Evolutionary conservation across 92 coral and sea anemone genomes (phyloP).

Genomic region (Virgularia gustaviana): DNA sequence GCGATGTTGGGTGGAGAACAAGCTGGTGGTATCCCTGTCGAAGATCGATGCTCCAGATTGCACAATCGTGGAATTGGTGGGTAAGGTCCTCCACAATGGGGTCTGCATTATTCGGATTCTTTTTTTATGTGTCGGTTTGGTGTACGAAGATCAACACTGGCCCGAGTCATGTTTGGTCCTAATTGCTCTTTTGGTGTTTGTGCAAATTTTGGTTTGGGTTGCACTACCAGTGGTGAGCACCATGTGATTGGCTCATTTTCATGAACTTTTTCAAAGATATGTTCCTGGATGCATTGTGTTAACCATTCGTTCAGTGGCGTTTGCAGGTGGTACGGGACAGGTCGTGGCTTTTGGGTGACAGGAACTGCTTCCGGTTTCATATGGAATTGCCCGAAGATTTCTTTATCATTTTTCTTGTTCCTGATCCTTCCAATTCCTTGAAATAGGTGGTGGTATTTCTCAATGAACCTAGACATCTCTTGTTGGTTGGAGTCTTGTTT

Average conservation of each 20-base stretch:
- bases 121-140: conserved; percentile 48
- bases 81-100: conserved; percentile 36
- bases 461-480: conserved; percentile 10
- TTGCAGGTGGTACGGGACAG: conserved; percentile 52
- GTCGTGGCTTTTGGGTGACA: conserved; percentile 53
- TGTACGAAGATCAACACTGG: conserved; percentile 47
- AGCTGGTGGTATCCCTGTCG: conserved; percentile 58
- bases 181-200: conserved; percentile 29
- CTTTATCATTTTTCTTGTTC: conserved; percentile 36
- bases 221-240: conserved; percentile 57
- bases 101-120: conserved; percentile 47
- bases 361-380: conserved; percentile 52
- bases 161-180: conserved; percentile 43
- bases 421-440: conserved; percentile 39
- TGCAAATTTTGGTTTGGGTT: conserved; percentile 45
- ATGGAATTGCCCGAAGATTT: conserved; percentile 48
- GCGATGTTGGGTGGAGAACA: conserved; percentile 50
- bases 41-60: conserved; percentile 48
- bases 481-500: background rate
- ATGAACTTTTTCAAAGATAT: conserved; percentile 45
- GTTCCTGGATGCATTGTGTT: conserved; percentile 40
- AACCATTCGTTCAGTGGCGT: conserved; percentile 51
- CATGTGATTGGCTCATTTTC: conserved; percentile 42
- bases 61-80: conserved; percentile 45
- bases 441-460: conserved; percentile 32